These are phyloP conservation scores for Phaonia tiefii DNA, from an alignment of 2,888 invertebrate genomes.

Conservation along the genomic window DNA sequence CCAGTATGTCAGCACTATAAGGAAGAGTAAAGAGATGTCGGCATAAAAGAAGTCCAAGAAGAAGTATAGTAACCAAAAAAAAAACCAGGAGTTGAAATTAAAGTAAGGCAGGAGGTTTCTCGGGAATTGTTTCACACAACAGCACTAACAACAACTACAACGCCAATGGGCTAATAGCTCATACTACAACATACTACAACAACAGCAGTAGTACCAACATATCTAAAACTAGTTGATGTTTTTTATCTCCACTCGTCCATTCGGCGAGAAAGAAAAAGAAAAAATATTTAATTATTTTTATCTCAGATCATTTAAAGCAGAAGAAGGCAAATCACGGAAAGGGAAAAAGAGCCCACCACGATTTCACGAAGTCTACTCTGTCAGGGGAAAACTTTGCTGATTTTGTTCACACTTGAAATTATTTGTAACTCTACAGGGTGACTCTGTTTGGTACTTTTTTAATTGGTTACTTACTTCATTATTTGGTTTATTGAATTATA, in stretches of 20 bases:
- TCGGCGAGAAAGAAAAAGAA: constrained; percentile 66
- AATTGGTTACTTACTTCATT: too few relatives aligned
- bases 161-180: constrained; percentile 58
- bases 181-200: constrained; percentile 57
- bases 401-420: too few relatives aligned
- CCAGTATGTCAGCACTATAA: constrained; percentile 64
- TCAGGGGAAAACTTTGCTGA: too few relatives aligned
- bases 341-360: constrained; percentile 55
- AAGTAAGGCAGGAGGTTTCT: constrained; percentile 81
- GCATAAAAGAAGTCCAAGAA: constrained; percentile 16
- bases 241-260: constrained; percentile 52
- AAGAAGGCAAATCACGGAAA: background rate
- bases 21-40: constrained; percentile 31
- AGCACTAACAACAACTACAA: constrained; percentile 71
- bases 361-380: background rate
- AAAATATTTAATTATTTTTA: constrained; percentile 68
- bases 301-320: constrained; percentile 3
- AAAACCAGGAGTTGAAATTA: constrained; percentile 76
- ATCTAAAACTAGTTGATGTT: constrained; percentile 36
- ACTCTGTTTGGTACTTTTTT: too few relatives aligned
- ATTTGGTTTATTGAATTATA: too few relatives aligned
- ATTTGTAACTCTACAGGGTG: too few relatives aligned
- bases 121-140: constrained; percentile 70
- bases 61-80: constrained; percentile 8
- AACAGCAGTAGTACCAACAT: constrained; percentile 50